phyloP scores from a whole-genome alignment of 2,888 invertebrate genomes.

The Lysandra coridon region DNA sequence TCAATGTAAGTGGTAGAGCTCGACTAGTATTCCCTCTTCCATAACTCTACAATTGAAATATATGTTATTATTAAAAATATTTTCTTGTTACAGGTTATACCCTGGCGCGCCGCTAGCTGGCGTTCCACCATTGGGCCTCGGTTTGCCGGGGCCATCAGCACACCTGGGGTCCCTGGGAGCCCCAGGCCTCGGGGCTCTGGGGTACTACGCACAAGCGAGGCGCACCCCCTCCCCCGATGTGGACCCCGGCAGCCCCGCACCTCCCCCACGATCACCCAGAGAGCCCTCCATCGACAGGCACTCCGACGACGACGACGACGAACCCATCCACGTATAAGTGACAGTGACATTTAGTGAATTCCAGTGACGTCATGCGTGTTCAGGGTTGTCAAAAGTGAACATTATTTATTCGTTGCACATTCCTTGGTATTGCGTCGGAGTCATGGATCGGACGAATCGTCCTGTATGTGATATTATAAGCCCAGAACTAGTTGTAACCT shows the following conservation, averaged over 20 bases:
- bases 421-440: slow-evolving; percentile 33
- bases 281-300: slow-evolving; percentile 67
- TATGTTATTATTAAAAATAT: background rate
- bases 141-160: slow-evolving; percentile 84
- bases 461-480: slow-evolving; percentile 76
- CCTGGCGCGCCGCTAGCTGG: slow-evolving; percentile 81
- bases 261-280: slow-evolving; percentile 71
- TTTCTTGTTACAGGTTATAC: slow-evolving; percentile 66
- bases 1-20: background rate
- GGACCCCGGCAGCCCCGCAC: slow-evolving; percentile 81
- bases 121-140: slow-evolving; percentile 79
- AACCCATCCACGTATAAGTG: slow-evolving; percentile 82
- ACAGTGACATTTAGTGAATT: slow-evolving; percentile 28
- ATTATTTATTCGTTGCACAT: slow-evolving; percentile 42
- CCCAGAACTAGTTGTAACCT: slow-evolving; percentile 59
- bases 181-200: slow-evolving; percentile 82
- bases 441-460: slow-evolving; percentile 47
- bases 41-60: background rate
- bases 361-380: slow-evolving; percentile 37
- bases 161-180: slow-evolving; percentile 84
- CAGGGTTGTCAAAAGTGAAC: slow-evolving; percentile 32
- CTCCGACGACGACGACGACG: slow-evolving; percentile 80
- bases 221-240: slow-evolving; percentile 77
- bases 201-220: slow-evolving; percentile 75
- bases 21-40: background rate